These are phyloP conservation scores for Nycticebus coucang DNA, from an alignment of 2,113 vertebrate species.

Conservation along the genomic window DNA sequence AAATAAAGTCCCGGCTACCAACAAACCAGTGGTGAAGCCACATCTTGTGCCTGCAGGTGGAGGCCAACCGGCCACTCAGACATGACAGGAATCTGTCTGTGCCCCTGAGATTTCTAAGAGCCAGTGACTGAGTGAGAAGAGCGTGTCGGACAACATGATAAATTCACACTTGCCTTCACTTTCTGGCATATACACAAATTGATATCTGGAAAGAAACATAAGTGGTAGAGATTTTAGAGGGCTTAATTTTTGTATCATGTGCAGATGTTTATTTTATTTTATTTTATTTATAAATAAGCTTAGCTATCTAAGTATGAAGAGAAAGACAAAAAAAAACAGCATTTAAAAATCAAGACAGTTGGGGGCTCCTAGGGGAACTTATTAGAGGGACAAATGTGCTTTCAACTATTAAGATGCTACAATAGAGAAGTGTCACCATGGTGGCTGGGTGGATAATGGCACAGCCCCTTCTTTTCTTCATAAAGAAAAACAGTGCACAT, in stretches of 20 bases:
- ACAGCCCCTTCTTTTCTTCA: too few relatives aligned
- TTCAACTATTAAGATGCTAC: not conserved
- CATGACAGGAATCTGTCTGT: not conserved
- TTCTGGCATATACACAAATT: not conserved
- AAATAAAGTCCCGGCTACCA: not conserved
- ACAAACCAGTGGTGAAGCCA: not conserved
- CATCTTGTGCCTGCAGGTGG: not conserved
- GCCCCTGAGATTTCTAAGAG: not conserved
- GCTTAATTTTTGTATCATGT: not conserved
- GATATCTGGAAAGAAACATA: not conserved
- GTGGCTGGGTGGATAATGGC: not conserved
- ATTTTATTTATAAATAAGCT: not conserved
- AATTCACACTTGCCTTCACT: not conserved
- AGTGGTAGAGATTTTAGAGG: not conserved
- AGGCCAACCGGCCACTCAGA: not conserved
- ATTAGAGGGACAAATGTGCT: not conserved
- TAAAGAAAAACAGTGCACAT: not conserved
- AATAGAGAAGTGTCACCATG: not conserved
- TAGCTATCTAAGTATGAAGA: not conserved
- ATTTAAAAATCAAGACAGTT: not conserved
- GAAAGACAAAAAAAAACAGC: not conserved
- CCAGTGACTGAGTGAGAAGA: not conserved
- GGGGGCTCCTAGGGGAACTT: not conserved
- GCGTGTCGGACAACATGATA: accelerated
- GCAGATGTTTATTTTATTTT: not conserved